Conservation (phyloP, 2,113 vertebrate species). For the Syrrhaptes paradoxus region DNA sequence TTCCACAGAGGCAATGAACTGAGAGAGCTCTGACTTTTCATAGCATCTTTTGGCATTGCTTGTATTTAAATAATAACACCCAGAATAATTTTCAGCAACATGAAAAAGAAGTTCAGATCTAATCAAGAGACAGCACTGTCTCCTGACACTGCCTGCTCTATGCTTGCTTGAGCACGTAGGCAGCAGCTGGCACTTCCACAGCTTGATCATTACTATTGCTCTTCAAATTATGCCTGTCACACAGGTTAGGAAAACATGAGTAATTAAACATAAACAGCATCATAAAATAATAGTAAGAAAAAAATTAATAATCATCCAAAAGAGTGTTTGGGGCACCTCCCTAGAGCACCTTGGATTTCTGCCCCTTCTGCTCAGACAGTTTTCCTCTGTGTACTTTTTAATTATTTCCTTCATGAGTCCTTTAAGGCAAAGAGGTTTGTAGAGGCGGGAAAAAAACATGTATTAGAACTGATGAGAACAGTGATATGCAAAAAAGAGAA, state of each 20-base stretch:
- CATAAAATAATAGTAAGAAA: constrained; percentile 50
- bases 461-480: constrained; percentile 23
- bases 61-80: constrained; percentile 43
- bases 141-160: constrained; percentile 22
- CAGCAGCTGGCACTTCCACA: constrained; percentile 11
- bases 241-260: constrained; percentile 58
- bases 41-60: background rate
- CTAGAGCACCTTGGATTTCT: constrained; percentile 35
- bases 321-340: constrained; percentile 15
- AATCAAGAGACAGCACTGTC: constrained; percentile 12
- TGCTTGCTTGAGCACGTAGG: constrained; percentile 57
- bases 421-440: constrained; percentile 21
- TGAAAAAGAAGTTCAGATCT: constrained; percentile 37
- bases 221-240: constrained; percentile 51
- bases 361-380: constrained; percentile 32
- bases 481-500: constrained; percentile 30
- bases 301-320: constrained; percentile 56
- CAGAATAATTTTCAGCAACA: constrained; percentile 23
- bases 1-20: background rate
- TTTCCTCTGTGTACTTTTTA: background rate
- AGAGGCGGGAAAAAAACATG: background rate
- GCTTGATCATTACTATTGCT: constrained; percentile 37
- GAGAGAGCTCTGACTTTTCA: background rate
- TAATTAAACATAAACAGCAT: constrained; percentile 47
- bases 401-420: constrained; percentile 33